phyloP scores from a whole-genome alignment of 2,888 invertebrate genomes.

The Apocheima hispidaria region DNA sequence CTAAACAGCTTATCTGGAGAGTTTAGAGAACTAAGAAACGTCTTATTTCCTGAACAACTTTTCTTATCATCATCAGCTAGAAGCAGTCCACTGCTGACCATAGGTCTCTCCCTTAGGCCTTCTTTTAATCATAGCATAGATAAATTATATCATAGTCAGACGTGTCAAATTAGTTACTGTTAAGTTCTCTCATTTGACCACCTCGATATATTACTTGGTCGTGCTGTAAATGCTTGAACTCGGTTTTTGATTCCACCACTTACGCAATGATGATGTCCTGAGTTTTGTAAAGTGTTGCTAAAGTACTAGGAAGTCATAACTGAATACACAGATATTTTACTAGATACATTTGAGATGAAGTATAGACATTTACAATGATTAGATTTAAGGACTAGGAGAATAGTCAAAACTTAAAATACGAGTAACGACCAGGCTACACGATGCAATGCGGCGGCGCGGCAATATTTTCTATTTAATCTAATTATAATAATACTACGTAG shows the following conservation, averaged over 20 bases:
- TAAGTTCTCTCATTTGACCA: neutral
- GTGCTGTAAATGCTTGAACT: neutral
- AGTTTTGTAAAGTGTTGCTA: neutral
- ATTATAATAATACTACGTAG: too few relatives aligned
- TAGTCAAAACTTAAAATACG: conserved; percentile 49
- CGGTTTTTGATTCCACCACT: neutral
- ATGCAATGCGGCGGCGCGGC: neutral
- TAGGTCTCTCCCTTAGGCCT: too few relatives aligned
- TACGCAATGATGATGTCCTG: neutral
- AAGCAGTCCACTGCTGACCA: too few relatives aligned
- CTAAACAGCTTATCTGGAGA: too few relatives aligned
- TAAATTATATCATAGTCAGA: too few relatives aligned
- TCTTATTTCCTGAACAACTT: too few relatives aligned
- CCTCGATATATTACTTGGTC: too few relatives aligned
- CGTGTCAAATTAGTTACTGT: too few relatives aligned
- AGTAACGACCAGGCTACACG: neutral
- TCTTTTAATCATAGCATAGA: too few relatives aligned
- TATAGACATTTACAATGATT: conserved; percentile 45
- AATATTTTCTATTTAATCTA: too few relatives aligned
- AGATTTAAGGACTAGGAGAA: conserved; percentile 53
- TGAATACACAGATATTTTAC: conserved; percentile 9
- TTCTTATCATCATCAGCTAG: too few relatives aligned
- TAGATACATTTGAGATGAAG: conserved; percentile 12
- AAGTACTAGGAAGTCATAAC: neutral
- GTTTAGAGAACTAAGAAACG: too few relatives aligned